Conservation (phyloP, 2,888 invertebrate species). For the Atrina japonica region DNA sequence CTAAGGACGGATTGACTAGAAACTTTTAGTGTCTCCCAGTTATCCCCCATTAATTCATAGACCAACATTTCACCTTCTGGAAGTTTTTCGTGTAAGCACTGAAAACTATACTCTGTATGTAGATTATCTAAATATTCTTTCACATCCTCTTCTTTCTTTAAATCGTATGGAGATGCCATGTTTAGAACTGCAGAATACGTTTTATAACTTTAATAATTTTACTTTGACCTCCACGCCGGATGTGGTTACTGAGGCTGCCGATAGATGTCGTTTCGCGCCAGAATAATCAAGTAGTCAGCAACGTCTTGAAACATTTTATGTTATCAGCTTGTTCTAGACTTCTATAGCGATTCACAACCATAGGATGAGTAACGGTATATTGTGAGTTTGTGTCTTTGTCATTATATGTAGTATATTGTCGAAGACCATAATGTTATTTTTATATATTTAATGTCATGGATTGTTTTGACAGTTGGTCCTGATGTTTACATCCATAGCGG, state of each 20-base stretch:
- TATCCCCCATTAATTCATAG: too few relatives aligned
- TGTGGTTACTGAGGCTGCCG: constrained; percentile 2
- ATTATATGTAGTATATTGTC: neutral
- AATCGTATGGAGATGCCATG: constrained; percentile 8
- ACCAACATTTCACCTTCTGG: constrained; percentile 19
- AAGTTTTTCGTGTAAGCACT: constrained; percentile 10
- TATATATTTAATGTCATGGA: neutral
- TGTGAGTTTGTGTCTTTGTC: neutral
- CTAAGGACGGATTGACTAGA: too few relatives aligned
- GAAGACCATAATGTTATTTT: neutral
- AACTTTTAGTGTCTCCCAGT: too few relatives aligned
- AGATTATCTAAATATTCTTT: constrained; percentile 19
- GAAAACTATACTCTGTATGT: constrained; percentile 16
- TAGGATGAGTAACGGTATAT: neutral
- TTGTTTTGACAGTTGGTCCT: constrained; percentile 26
- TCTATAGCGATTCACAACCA: neutral
- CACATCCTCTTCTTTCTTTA: constrained; percentile 13
- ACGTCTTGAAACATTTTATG: constrained; percentile 1
- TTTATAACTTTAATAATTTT: too few relatives aligned
- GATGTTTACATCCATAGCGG: constrained; percentile 35
- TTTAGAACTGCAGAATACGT: too few relatives aligned
- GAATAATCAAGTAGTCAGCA: constrained; percentile 30
- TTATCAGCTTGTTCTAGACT: neutral
- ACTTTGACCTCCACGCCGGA: constrained; percentile 17
- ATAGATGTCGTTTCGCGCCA: constrained; percentile 32